A percentile compares a stretch with the other conserved stretches of the same genome.
These are phyloP conservation scores for Mobula birostris DNA, from an alignment of 2,113 vertebrate genomes.

Conservation along the genomic window DNA sequence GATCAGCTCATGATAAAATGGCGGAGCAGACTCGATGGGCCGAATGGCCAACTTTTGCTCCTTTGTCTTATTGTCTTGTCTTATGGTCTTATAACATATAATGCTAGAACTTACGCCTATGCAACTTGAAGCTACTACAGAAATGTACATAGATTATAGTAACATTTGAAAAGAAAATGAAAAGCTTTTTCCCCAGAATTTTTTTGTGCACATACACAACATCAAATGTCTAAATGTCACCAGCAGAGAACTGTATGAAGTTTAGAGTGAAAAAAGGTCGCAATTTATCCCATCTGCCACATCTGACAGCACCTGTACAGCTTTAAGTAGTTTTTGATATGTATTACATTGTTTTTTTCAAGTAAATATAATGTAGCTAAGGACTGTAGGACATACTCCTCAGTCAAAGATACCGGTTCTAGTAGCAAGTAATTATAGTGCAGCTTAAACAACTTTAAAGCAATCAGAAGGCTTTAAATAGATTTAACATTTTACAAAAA, in stretches of 20 bases:
- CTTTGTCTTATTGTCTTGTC: too few relatives aligned
- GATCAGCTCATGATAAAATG: too few relatives aligned
- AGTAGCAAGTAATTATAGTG: background rate
- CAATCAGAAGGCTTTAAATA: background rate
- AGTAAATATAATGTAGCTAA: conserved; percentile 33
- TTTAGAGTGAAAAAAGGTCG: background rate
- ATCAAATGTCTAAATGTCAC: conserved; percentile 35
- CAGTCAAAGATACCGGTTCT: conserved; percentile 10
- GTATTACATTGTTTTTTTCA: conserved; percentile 32
- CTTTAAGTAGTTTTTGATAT: conserved; percentile 31
- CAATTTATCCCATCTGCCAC: conserved; percentile 29
- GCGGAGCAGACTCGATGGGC: too few relatives aligned
- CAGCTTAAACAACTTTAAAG: background rate
- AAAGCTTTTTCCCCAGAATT: background rate
- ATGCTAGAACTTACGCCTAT: background rate
- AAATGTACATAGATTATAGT: background rate
- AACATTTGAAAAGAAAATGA: conserved; percentile 29
- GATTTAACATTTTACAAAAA: background rate
- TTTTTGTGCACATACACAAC: background rate
- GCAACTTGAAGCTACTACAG: background rate
- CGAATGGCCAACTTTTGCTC: too few relatives aligned
- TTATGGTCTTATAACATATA: background rate
- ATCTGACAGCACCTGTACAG: conserved; percentile 30
- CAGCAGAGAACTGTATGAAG: conserved; percentile 16
- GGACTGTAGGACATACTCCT: background rate